phyloP scores from a whole-genome alignment of 2,113 vertebrate species.

The Cathartes aura region DNA sequence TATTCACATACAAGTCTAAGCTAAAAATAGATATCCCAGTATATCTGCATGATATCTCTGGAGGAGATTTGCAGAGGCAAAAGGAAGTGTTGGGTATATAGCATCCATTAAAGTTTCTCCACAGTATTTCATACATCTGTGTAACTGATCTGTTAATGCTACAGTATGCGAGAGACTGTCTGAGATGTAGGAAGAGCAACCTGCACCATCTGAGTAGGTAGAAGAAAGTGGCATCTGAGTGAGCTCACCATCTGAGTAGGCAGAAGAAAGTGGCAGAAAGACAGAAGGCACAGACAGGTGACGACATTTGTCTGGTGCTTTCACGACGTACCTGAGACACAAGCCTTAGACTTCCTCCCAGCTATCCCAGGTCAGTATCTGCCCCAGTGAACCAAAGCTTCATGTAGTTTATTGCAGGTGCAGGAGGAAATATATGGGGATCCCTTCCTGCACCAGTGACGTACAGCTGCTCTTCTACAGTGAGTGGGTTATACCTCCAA shows the following conservation, averaged over 20 bases:
- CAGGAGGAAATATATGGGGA: not conserved
- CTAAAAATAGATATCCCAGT: slow-evolving; percentile 7
- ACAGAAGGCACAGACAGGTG: not conserved
- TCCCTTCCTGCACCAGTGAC: not conserved
- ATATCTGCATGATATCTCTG: not conserved
- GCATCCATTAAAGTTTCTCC: not conserved
- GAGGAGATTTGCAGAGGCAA: not conserved
- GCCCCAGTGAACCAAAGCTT: not conserved
- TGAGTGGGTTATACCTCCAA: not conserved
- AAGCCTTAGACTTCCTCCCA: not conserved
- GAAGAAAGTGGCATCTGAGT: not conserved
- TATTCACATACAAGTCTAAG: not conserved
- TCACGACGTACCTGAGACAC: not conserved
- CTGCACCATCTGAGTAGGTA: not conserved
- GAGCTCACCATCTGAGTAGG: not conserved
- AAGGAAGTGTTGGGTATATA: not conserved
- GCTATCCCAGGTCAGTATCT: rapidly evolving
- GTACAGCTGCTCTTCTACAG: not conserved
- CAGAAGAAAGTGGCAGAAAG: not conserved
- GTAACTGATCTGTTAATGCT: not conserved
- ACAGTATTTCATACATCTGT: not conserved
- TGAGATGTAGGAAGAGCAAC: not conserved
- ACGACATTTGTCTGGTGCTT: not conserved
- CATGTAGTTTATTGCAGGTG: rapidly evolving
- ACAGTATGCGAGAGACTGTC: not conserved